Evolutionary conservation across 1,140 invertebrate species (phyloP), one percentile per base, ranked within the genome.

Genomic region (Leptoteleia sp.): DNA sequence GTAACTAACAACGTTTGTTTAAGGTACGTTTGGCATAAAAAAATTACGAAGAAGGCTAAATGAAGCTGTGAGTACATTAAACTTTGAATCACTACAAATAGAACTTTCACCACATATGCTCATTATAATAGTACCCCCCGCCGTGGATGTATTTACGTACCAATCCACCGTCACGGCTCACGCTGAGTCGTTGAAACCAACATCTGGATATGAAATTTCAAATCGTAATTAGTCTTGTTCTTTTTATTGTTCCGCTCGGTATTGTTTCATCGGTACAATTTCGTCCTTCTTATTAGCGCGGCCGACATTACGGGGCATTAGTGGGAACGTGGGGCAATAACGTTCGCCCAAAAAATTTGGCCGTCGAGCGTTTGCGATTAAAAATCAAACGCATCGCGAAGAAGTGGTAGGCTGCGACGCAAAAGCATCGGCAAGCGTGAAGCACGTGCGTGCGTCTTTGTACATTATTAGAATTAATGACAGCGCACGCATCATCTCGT

Each of bases 391-490:
- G n/a, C n/a, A n/a, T n/a, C n/a, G n/a, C n/a, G n/a, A n/a, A n/a
- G n/a, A n/a, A n/a, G n/a, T n/a, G n/a, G n/a, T n/a, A 22, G 70
- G 50, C 70, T 35, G 43, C 80, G 65, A 71, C 73, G 76, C 65
- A 76, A 59, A 83, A 83, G 70, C 81, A 67, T 83, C 81, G 55
- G 70, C 22, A 40, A 42, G 76, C 65, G 79, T 79, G 73, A 83
- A 81, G 83, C 82, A 85, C 85, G 88, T 85, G 87, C 86, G 85
- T 87, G 85, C 82, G 76, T 86, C 82, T 87, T 86, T 84, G 85
- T 85, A 87, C 87, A 88, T 89, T 88, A 89, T 89, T 87, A 86
- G 85, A 89, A 89, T 89, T 89, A 88, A 89, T 88, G 88, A 88
- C 81, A 79, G 78, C 83, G 83, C 84, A 84, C 84, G 85, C 84